Evolutionary conservation across 2,888 invertebrate genomes (phyloP), one percentile per base, ranked within the genome.

Genomic region (Polyploca ridens): DNA sequence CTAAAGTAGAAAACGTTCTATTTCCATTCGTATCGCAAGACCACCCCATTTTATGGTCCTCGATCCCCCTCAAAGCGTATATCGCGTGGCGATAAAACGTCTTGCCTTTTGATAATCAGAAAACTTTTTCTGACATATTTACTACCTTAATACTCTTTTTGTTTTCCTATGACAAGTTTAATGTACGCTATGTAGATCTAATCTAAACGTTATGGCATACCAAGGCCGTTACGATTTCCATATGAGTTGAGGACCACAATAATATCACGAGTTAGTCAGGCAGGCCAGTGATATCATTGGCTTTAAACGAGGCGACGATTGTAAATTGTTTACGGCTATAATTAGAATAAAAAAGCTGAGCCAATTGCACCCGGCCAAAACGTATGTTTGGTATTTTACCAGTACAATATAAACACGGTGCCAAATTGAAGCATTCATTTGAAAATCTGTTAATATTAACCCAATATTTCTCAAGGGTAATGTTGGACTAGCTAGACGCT

Each of bases 211-310:
- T 38, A 38, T 38, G 38, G 38, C 66, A 57, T 58, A 67, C 70
- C 79, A 83, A 85, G 85, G 85, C 64, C 79, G 66, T 66, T 76
- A 65, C 71, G 72, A 81, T 83, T 82, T 80, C 77, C 82, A 84
- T 85, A 76, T 70, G 74, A 71, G 72, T 70, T 71, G 71, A 79
- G 75, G 72, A 73, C 65, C 71, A 65, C 65, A 66, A 70, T 75
- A 74, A 74, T 77, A 79, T 76, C 81, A 78, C 70, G 72, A 65
- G 73, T 77, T 75, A 75, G 69, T 73, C 73, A 74, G 70, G 69
- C 64, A 74, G 70, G 69, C 64, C 66, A 74, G 73, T 84, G 84
- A 84, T 78, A 75, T 78, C 73, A 77, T 71, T 70, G 66, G 63
- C 64, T 65, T 54, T 19, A 63, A 69, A 14, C 13, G 33, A 60